A percentile compares a stretch with the other conserved stretches of the same genome.
Conservation (phyloP, 2,113 vertebrate species). For the Dicentrarchus labrax region DNA sequence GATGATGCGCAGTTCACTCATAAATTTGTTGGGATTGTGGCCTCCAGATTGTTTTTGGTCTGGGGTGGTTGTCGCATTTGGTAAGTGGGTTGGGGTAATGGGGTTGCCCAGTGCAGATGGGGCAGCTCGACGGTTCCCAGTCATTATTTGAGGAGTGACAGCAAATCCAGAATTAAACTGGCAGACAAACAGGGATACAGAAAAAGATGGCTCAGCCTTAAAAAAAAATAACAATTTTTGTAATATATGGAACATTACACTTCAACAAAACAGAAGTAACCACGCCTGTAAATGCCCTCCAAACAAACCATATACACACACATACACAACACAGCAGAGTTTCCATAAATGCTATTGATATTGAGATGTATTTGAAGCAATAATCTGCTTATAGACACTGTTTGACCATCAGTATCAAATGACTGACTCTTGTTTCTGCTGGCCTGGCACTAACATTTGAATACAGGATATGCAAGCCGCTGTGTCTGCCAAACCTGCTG, state of each 20-base stretch:
- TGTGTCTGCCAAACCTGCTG: slow-evolving; percentile 73
- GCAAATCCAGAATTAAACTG: slow-evolving; percentile 31
- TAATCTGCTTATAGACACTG: slow-evolving; percentile 57
- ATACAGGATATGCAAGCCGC: slow-evolving; percentile 75
- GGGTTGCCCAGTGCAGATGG: slow-evolving; percentile 22
- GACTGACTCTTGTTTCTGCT: slow-evolving; percentile 80
- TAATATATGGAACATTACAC: slow-evolving; percentile 2
- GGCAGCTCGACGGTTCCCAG: slow-evolving; percentile 53
- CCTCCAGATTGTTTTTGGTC: slow-evolving; percentile 46
- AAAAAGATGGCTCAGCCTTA: neutral
- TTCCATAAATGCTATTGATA: slow-evolving; percentile 49
- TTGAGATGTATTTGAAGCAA: slow-evolving; percentile 46
- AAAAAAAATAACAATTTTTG: neutral
- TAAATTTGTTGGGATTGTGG: slow-evolving; percentile 72
- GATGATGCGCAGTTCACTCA: slow-evolving; percentile 72
- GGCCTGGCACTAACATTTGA: slow-evolving; percentile 68
- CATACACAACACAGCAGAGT: slow-evolving; percentile 13
- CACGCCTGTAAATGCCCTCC: slow-evolving; percentile 4
- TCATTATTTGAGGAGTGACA: slow-evolving; percentile 61
- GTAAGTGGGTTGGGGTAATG: neutral
- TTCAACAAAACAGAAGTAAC: slow-evolving; percentile 3
- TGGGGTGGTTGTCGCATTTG: slow-evolving; percentile 45
- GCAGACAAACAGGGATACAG: neutral
- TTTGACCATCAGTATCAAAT: slow-evolving; percentile 63
- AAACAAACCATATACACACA: slow-evolving; percentile 11